Evolutionary conservation across 2,888 invertebrate genomes (phyloP).

Genomic region (Crematogaster levior): DNA sequence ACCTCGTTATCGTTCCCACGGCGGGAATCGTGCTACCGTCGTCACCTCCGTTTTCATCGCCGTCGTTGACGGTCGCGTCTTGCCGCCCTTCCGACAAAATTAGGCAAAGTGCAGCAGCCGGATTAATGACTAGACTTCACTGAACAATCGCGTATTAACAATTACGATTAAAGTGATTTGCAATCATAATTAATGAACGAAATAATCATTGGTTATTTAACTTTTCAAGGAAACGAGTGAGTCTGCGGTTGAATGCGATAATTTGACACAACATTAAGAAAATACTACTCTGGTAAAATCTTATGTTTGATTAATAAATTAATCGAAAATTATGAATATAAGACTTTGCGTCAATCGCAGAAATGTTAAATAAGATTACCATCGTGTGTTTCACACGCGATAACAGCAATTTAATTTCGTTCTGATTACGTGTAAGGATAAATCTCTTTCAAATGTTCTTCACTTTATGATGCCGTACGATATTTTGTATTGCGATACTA

Average conservation of each 20-base stretch:
- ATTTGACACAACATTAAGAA: neutral
- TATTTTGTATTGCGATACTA: neutral
- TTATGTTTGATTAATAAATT: neutral
- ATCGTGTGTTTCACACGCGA: neutral
- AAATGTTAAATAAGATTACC: neutral
- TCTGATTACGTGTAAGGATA: neutral
- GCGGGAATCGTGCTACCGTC: conserved; percentile 54
- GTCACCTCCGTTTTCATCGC: conserved; percentile 61
- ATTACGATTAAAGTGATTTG: neutral
- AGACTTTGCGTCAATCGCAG: neutral
- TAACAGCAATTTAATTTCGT: neutral
- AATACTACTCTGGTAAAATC: neutral
- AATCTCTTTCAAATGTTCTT: neutral
- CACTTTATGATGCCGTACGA: neutral
- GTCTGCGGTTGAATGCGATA: neutral
- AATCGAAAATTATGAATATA: neutral
- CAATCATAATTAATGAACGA: neutral
- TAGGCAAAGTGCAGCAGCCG: neutral
- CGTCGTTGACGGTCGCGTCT: conserved; percentile 35
- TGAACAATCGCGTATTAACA: too few species aligned
- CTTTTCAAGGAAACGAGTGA: neutral
- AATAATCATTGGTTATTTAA: neutral
- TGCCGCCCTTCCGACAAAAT: neutral
- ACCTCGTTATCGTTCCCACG: conserved; percentile 62
- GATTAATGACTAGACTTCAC: conserved; percentile 3